Percentiles rank a stretch among this genome's conserved stretches.
These are phyloP conservation scores for Argya squamiceps DNA, from an alignment of 2,797 vertebrate genomes.

Conservation along the genomic window DNA sequence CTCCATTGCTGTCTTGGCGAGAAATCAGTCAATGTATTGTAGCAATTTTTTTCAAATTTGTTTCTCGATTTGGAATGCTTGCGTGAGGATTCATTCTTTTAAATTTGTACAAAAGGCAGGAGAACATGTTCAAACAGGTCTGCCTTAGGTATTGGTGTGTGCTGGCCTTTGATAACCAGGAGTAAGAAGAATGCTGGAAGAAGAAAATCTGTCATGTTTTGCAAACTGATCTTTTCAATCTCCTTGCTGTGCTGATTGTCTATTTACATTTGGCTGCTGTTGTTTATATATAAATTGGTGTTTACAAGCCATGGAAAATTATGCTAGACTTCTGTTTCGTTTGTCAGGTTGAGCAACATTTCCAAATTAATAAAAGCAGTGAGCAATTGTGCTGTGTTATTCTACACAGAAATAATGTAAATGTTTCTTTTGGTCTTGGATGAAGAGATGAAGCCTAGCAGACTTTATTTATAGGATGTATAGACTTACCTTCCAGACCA, in stretches of 20 bases:
- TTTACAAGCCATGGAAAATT: slow-evolving; percentile 57
- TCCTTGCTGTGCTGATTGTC: slow-evolving; percentile 39
- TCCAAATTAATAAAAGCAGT: slow-evolving; percentile 46
- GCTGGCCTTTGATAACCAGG: slow-evolving; percentile 66
- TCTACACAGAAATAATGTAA: slow-evolving; percentile 21
- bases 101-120: slow-evolving; percentile 79
- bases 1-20: slow-evolving; percentile 74
- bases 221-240: slow-evolving; percentile 47
- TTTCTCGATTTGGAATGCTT: slow-evolving; percentile 79
- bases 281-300: slow-evolving; percentile 56
- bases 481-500: not conserved
- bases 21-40: slow-evolving; percentile 79
- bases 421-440: slow-evolving; percentile 32
- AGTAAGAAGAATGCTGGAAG: slow-evolving; percentile 43
- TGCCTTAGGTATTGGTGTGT: slow-evolving; percentile 59
- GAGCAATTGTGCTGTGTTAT: not conserved
- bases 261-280: slow-evolving; percentile 62
- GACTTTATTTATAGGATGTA: not conserved
- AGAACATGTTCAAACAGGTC: slow-evolving; percentile 84
- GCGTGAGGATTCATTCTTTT: slow-evolving; percentile 77
- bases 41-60: slow-evolving; percentile 81
- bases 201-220: slow-evolving; percentile 45
- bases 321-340: slow-evolving; percentile 58
- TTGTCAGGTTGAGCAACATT: slow-evolving; percentile 61
- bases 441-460: not conserved